Evolutionary conservation across 2,113 vertebrate genomes (phyloP).

Genomic region (western clawed frog (Xenopus tropicalis)): DNA sequence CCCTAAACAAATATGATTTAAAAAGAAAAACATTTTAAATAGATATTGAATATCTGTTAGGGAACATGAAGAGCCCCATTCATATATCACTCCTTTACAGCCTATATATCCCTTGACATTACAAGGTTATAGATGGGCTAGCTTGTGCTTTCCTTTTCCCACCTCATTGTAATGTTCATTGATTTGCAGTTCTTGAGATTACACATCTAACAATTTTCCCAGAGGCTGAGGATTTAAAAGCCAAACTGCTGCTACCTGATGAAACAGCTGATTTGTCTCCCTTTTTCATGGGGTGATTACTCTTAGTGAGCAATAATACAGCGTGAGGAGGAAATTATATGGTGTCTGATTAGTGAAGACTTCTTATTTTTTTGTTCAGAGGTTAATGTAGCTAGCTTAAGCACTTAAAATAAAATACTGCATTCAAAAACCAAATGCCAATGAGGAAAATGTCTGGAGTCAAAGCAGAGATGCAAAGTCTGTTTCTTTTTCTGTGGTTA

Average conservation of each 20-base stretch:
- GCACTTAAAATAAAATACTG: conserved; percentile 5
- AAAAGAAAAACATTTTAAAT: no score
- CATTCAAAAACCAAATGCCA: neutral
- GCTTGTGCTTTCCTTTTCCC: conserved; percentile 3
- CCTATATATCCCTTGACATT: conserved; percentile 4
- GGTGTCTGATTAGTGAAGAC: conserved; percentile 24
- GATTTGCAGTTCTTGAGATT: conserved; percentile 7
- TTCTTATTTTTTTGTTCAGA: neutral
- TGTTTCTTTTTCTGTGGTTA: no score
- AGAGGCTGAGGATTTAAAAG: conserved; percentile 6
- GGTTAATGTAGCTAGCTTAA: conserved; percentile 19
- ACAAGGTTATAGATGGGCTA: conserved; percentile 8
- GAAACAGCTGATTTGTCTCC: conserved; percentile 26
- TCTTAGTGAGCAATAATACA: conserved; percentile 22
- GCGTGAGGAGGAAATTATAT: conserved; percentile 16
- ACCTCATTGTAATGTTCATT: conserved; percentile 10
- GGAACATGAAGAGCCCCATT: no score
- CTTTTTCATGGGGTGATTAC: conserved; percentile 19
- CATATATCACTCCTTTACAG: neutral
- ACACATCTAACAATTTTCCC: conserved; percentile 27
- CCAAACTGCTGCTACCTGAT: conserved; percentile 17
- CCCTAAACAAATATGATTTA: no score
- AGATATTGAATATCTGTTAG: no score
- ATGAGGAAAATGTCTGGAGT: neutral
- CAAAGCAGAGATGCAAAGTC: neutral